Percentiles rank a stretch among this genome's conserved stretches.
These are phyloP conservation scores for Acronicta psi DNA, from an alignment of 2,888 invertebrate genomes.

Conservation along the genomic window DNA sequence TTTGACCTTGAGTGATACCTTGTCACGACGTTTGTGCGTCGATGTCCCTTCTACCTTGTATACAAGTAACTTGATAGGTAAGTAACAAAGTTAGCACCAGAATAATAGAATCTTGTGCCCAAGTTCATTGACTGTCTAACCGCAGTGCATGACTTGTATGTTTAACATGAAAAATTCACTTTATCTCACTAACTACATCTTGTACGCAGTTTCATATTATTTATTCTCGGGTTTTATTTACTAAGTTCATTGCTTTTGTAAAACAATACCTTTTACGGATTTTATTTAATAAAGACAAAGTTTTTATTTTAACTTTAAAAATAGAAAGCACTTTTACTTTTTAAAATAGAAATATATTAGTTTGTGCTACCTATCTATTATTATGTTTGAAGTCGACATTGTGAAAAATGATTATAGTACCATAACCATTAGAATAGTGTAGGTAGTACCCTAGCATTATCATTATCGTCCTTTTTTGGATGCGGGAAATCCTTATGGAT, in stretches of 20 bases:
- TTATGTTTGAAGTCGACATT: too few relatives aligned
- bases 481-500: too few relatives aligned
- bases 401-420: too few relatives aligned
- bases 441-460: too few relatives aligned
- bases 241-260: slow-evolving; percentile 24
- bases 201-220: slow-evolving; percentile 26
- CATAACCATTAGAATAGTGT: too few relatives aligned
- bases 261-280: not conserved
- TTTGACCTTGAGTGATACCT: too few relatives aligned
- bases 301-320: not conserved
- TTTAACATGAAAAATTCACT: slow-evolving; percentile 45
- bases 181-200: slow-evolving; percentile 36
- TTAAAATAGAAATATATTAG: too few relatives aligned
- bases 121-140: slow-evolving; percentile 41
- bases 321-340: not conserved
- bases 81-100: not conserved
- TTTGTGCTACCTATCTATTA: too few relatives aligned
- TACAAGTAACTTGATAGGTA: not conserved
- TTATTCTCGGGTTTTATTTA: slow-evolving; percentile 9
- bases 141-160: slow-evolving; percentile 25
- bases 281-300: not conserved
- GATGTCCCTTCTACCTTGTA: not conserved
- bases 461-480: too few relatives aligned
- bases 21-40: too few relatives aligned
- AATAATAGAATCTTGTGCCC: slow-evolving; percentile 2